Evolutionary conservation across 2,888 invertebrate species (phyloP).

Genomic region (Acanthoscelides obtectus): DNA sequence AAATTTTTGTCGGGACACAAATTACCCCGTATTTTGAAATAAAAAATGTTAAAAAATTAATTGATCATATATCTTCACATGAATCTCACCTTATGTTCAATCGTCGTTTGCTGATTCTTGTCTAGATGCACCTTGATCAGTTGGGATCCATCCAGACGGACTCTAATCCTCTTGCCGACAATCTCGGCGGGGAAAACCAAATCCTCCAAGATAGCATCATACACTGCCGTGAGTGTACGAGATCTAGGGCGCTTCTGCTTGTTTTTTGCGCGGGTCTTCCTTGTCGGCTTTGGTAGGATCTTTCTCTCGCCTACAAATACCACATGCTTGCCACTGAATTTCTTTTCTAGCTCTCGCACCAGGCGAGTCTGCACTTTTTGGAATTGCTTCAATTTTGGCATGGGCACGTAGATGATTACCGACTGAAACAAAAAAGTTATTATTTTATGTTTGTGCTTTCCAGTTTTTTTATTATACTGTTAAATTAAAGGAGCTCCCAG

Average conservation of each 20-base stretch:
- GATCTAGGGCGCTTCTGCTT: constrained; percentile 75
- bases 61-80: too few species aligned
- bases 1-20: too few species aligned
- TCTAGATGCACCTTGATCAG: constrained; percentile 97
- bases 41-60: too few species aligned
- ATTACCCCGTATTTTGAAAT: too few species aligned
- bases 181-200: constrained; percentile 98
- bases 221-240: constrained; percentile 93
- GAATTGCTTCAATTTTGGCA: constrained; percentile 95
- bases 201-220: constrained; percentile 96
- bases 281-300: constrained; percentile 95
- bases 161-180: constrained; percentile 95
- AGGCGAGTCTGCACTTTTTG: constrained; percentile 96
- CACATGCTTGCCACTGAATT: constrained; percentile 98
- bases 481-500: too few species aligned
- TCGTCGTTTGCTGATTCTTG: constrained; percentile 97
- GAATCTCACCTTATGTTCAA: constrained; percentile 90
- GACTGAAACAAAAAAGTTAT: constrained; percentile 75
- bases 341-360: constrained; percentile 98
- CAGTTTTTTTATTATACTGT: too few species aligned
- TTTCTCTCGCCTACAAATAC: constrained; percentile 97
- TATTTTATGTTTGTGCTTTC: too few species aligned
- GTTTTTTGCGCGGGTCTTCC: constrained; percentile 80
- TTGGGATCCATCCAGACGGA: constrained; percentile 93
- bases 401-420: constrained; percentile 97